These are phyloP conservation scores for Porites cylindrica DNA, from an alignment of 92 coral and sea anemone species.

Conservation along the genomic window DNA sequence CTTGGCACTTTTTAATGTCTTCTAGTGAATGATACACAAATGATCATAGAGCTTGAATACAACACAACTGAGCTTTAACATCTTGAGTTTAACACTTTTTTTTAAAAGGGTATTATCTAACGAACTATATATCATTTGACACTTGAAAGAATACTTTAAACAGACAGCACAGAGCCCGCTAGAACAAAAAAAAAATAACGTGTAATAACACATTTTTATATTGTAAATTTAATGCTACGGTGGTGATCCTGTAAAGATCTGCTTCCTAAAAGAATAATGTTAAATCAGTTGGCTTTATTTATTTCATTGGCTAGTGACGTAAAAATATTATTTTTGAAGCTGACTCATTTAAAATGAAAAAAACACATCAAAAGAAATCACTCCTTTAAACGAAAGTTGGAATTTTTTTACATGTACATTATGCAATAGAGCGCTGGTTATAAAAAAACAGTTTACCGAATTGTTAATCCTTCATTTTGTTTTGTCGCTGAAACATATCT, in stretches of 20 bases:
- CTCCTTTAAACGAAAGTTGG: neutral
- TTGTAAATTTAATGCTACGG: neutral
- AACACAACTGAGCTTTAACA: neutral
- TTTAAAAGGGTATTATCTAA: neutral
- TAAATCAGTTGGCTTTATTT: neutral
- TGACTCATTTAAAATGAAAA: neutral
- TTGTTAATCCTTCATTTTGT: too few species aligned
- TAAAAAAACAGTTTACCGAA: too few species aligned
- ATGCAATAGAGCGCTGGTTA: too few species aligned
- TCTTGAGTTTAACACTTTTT: too few species aligned
- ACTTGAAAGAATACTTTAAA: too few species aligned
- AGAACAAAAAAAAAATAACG: too few species aligned
- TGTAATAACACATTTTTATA: neutral
- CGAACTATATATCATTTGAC: too few species aligned
- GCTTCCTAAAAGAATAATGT: neutral
- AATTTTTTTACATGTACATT: too few species aligned
- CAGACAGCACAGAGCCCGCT: too few species aligned
- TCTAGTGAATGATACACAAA: neutral
- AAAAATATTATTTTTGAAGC: neutral
- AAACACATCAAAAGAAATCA: neutral
- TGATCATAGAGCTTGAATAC: neutral
- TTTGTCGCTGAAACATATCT: too few species aligned
- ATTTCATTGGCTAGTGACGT: neutral
- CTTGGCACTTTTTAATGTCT: constrained; percentile 14
- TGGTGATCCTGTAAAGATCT: neutral